A percentile compares a stretch with the other conserved stretches of the same genome.
Conservation (phyloP, 2,888 invertebrate genomes). For the Napeogenes inachia region DNA sequence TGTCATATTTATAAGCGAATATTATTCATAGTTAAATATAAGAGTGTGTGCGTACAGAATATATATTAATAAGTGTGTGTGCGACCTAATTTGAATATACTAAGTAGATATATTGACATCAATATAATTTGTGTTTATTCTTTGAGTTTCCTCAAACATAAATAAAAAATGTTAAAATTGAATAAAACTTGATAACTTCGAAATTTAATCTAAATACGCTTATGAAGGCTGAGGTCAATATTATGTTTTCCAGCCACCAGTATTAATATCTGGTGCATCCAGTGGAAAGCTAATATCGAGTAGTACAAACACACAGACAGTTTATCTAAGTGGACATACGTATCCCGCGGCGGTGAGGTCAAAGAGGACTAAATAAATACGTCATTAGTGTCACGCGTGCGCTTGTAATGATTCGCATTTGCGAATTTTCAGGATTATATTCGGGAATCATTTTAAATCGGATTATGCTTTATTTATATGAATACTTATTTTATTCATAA, state of each 20-base stretch:
- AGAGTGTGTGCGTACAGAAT: too few species aligned
- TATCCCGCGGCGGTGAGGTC: conserved; percentile 46
- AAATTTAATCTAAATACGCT: neutral
- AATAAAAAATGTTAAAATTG: neutral
- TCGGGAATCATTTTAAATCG: too few species aligned
- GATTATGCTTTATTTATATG: too few species aligned
- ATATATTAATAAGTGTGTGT: too few species aligned
- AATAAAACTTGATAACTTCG: neutral
- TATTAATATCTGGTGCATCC: conserved; percentile 41
- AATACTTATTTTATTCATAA: too few species aligned
- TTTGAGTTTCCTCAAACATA: neutral
- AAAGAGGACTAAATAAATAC: conserved; percentile 49
- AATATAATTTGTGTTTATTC: too few species aligned
- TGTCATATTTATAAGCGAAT: neutral
- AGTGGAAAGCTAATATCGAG: conserved; percentile 54
- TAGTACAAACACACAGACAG: conserved; percentile 61
- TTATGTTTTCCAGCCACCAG: conserved; percentile 17
- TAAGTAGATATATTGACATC: too few species aligned
- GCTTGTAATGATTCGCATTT: conserved; percentile 11
- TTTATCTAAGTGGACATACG: conserved; percentile 45
- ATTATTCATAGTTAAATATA: too few species aligned
- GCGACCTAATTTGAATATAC: too few species aligned
- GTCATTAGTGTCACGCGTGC: conserved; percentile 13
- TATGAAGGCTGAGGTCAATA: conserved; percentile 15
- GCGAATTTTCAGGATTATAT: too few species aligned